phyloP scores from a whole-genome alignment of 2,888 invertebrate species.

The Empis stercorea region DNA sequence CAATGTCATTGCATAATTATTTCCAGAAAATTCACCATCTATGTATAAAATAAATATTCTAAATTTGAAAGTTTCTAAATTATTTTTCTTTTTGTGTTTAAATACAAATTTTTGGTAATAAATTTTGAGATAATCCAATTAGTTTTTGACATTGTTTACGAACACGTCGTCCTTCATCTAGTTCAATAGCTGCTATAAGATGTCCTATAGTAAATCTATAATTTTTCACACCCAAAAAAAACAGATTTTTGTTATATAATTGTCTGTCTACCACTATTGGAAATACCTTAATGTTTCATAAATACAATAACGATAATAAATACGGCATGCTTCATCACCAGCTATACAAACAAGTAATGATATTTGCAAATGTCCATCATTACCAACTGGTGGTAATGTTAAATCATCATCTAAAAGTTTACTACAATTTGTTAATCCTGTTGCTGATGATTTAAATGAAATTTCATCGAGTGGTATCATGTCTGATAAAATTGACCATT shows the following conservation, averaged over 20 bases:
- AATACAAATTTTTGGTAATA: constrained; percentile 26
- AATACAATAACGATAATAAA: constrained; percentile 11
- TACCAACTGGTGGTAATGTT: too few species aligned
- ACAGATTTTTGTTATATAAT: too few species aligned
- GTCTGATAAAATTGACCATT: constrained; percentile 2
- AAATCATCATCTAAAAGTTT: too few species aligned
- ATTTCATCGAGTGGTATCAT: too few species aligned
- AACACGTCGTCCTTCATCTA: constrained; percentile 48
- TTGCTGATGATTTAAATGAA: too few species aligned
- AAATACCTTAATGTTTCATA: constrained; percentile 15
- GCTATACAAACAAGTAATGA: constrained; percentile 15
- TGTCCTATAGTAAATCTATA: constrained; percentile 14
- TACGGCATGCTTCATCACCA: constrained; percentile 10
- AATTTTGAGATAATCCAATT: constrained; percentile 53
- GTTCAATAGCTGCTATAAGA: constrained; percentile 49
- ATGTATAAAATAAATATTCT: too few species aligned
- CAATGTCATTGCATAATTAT: too few species aligned
- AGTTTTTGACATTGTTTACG: constrained; percentile 50
- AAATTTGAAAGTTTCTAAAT: too few species aligned
- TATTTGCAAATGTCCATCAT: constrained; percentile 4
- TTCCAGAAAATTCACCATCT: too few species aligned
- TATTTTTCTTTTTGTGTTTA: not conserved
- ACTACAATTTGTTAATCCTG: too few species aligned
- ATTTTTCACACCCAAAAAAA: too few species aligned
- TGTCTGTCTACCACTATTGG: too few species aligned